Evolutionary conservation across 2,888 invertebrate species (phyloP).

Genomic region (Dromius quadrimaculatus): DNA sequence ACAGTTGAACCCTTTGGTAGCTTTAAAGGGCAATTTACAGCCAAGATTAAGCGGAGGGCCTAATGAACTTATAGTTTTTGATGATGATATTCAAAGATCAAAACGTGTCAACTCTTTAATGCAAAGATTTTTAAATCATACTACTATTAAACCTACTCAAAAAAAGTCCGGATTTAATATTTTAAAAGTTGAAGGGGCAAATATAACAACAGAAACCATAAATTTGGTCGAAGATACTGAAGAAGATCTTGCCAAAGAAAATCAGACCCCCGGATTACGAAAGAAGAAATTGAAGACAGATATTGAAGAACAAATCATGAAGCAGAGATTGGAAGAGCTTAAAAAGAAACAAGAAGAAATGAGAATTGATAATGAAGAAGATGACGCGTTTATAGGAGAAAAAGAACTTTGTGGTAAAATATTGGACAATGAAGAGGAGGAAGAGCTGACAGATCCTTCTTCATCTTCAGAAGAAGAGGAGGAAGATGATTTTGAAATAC

Average conservation of each 20-base stretch:
- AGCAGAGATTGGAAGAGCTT: constrained; percentile 79
- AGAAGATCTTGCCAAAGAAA: constrained; percentile 57
- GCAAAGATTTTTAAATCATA: constrained; percentile 79
- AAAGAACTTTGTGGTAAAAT: constrained; percentile 61
- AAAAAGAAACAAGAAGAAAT: constrained; percentile 72
- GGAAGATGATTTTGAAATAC: constrained; percentile 65
- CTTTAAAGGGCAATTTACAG: constrained; percentile 58
- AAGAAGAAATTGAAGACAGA: constrained; percentile 78
- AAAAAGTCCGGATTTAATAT: constrained; percentile 69
- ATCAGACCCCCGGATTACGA: constrained; percentile 77
- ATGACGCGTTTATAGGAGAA: constrained; percentile 58
- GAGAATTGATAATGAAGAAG: constrained; percentile 64
- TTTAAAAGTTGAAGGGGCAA: constrained; percentile 65
- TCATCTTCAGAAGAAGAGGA: constrained; percentile 68
- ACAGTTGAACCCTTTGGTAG: constrained; percentile 31
- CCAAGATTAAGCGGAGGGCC: constrained; percentile 71
- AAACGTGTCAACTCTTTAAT: constrained; percentile 77
- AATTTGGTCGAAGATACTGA: constrained; percentile 62
- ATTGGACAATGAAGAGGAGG: constrained; percentile 68
- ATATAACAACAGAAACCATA: constrained; percentile 56
- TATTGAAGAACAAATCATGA: constrained; percentile 78
- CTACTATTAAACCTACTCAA: constrained; percentile 70
- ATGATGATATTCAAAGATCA: constrained; percentile 66
- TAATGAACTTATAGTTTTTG: constrained; percentile 74
- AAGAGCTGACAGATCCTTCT: constrained; percentile 69